Conservation (phyloP, 2,797 vertebrate genomes). For the Artibeus lituratus region DNA sequence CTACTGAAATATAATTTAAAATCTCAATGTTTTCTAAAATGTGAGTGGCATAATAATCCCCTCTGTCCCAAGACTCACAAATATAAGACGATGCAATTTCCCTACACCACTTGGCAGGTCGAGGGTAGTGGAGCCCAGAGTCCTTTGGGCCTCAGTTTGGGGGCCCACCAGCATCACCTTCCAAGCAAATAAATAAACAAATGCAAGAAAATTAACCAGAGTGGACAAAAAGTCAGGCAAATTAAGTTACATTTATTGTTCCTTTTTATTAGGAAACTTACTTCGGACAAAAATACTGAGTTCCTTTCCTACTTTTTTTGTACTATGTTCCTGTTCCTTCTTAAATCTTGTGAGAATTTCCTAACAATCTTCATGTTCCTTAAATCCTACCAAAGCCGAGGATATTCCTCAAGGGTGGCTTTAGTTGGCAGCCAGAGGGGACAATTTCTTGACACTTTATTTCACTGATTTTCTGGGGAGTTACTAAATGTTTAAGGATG, state of each 20-base stretch:
- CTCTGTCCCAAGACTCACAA: not conserved
- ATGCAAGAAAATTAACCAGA: slow-evolving; percentile 34
- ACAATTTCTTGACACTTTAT: slow-evolving; percentile 1
- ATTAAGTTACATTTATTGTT: slow-evolving; percentile 32
- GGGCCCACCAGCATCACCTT: not conserved
- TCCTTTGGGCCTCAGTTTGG: not conserved
- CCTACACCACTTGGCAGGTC: not conserved
- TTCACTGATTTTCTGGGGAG: not conserved
- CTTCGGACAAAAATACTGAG: slow-evolving; percentile 36
- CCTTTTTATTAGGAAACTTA: slow-evolving; percentile 27
- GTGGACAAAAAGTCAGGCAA: not conserved
- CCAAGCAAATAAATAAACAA: slow-evolving; percentile 50
- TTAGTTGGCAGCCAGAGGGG: not conserved
- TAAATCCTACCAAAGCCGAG: slow-evolving; percentile 19
- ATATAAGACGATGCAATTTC: not conserved
- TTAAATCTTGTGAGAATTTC: slow-evolving; percentile 24
- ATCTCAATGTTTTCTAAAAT: not conserved
- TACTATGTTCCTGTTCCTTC: not conserved
- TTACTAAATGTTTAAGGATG: slow-evolving; percentile 4
- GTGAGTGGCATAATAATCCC: not conserved
- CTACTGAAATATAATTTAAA: not conserved
- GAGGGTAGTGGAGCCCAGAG: not conserved
- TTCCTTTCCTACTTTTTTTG: not conserved
- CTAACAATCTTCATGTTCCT: slow-evolving; percentile 5
- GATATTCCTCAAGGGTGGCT: slow-evolving; percentile 18